Percentiles rank a stretch among this genome's conserved stretches.
These are phyloP conservation scores for Helogale parvula DNA, from an alignment of 2,113 vertebrate genomes.

Conservation along the genomic window DNA sequence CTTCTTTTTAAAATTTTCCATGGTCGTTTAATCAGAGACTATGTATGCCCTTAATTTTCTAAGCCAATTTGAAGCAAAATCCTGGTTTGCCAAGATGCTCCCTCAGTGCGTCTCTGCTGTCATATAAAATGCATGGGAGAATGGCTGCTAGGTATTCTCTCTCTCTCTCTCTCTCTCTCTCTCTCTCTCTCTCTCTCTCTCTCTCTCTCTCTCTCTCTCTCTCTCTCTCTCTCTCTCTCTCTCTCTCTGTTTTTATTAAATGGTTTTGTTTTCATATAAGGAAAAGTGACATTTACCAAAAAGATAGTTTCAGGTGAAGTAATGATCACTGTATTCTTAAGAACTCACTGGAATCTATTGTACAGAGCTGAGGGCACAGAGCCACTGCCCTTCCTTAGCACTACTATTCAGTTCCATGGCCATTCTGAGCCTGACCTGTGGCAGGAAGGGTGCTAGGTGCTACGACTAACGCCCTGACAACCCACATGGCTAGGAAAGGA, in stretches of 20 bases:
- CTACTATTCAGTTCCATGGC: background rate
- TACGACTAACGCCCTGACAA: accelerated
- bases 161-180: background rate
- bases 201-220: background rate
- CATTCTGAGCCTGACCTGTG: background rate
- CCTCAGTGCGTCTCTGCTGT: background rate
- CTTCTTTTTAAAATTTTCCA: constrained; percentile 16
- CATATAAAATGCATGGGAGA: background rate
- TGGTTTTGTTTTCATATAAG: constrained; percentile 32
- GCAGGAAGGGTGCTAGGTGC: no score
- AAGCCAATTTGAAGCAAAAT: constrained; percentile 30
- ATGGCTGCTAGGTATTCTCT: background rate
- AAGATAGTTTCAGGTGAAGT: background rate
- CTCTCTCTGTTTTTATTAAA: background rate
- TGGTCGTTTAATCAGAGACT: constrained; percentile 41
- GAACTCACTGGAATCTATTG: background rate
- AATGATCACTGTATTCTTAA: background rate
- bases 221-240: background rate
- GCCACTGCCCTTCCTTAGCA: background rate
- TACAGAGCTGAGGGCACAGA: background rate
- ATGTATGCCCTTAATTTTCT: constrained; percentile 45
- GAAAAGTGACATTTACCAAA: constrained; percentile 34
- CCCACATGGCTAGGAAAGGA: background rate
- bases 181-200: no score
- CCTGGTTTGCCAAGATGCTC: constrained; percentile 25